phyloP scores from a whole-genome alignment of 1,140 invertebrate species.

The Notospermus geniculatus region DNA sequence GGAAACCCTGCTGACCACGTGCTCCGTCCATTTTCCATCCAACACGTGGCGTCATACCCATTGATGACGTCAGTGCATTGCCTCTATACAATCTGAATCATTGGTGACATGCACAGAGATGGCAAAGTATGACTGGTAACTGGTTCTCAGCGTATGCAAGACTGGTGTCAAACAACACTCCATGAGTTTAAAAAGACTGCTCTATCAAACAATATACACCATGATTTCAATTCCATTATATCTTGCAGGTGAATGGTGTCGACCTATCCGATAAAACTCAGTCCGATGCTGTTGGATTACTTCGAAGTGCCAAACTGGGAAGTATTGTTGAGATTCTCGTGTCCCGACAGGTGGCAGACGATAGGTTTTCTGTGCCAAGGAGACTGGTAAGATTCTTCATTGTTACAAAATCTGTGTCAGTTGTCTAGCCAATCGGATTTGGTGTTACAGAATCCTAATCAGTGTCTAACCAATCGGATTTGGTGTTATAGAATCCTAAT shows the following conservation, averaged over 20 bases:
- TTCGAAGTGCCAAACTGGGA: conserved; percentile 65
- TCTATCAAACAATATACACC: too few relatives aligned
- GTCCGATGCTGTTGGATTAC: conserved; percentile 81
- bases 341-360: conserved; percentile 75
- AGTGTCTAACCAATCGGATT: too few relatives aligned
- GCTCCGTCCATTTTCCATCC: too few relatives aligned
- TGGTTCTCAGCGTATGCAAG: too few relatives aligned
- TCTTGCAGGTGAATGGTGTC: conserved; percentile 72
- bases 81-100: neutral
- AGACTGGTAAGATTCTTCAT: conserved; percentile 21
- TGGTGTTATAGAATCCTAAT: too few relatives aligned
- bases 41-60: too few relatives aligned
- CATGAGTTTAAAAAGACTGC: too few relatives aligned
- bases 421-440: too few relatives aligned
- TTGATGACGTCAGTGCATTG: too few relatives aligned
- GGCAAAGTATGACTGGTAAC: neutral
- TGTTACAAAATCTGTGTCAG: neutral
- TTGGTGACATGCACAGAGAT: neutral
- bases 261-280: conserved; percentile 91
- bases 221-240: neutral
- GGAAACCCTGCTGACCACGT: too few relatives aligned
- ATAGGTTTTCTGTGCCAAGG: conserved; percentile 17
- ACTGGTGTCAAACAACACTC: too few relatives aligned
- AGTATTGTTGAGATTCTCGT: conserved; percentile 84
- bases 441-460: too few relatives aligned